Percentiles rank a stretch among this genome's conserved stretches.
phyloP scores from a whole-genome alignment of 2,113 vertebrate species.

The Ciconia stormi region DNA sequence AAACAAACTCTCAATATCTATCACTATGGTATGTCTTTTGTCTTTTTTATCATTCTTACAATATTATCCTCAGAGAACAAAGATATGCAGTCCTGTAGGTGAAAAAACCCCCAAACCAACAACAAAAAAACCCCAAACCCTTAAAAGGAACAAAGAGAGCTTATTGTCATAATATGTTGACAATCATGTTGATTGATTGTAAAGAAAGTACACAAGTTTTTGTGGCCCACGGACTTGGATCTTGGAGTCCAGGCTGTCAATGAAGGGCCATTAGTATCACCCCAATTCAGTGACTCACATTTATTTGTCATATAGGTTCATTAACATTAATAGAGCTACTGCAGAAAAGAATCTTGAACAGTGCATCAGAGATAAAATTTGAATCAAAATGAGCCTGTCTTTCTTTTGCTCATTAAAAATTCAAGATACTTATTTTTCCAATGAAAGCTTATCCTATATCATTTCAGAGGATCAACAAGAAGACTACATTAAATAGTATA shows the following conservation, averaged over 20 bases:
- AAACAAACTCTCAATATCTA: background rate
- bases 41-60: background rate
- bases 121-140: background rate
- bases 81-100: background rate
- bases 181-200: background rate
- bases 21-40: background rate
- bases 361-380: background rate
- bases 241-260: background rate
- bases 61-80: background rate
- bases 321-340: background rate
- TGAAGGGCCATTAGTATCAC: background rate
- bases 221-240: background rate
- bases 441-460: background rate
- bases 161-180: background rate
- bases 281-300: background rate
- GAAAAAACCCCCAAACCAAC: background rate
- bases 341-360: background rate
- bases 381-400: background rate
- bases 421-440: background rate
- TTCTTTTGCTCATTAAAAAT: background rate
- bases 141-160: background rate
- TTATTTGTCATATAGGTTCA: background rate
- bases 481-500: background rate
- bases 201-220: background rate
- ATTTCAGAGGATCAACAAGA: background rate